Evolutionary conservation across 1,140 invertebrate species (phyloP).

Genomic region (Steinernema feltiae): DNA sequence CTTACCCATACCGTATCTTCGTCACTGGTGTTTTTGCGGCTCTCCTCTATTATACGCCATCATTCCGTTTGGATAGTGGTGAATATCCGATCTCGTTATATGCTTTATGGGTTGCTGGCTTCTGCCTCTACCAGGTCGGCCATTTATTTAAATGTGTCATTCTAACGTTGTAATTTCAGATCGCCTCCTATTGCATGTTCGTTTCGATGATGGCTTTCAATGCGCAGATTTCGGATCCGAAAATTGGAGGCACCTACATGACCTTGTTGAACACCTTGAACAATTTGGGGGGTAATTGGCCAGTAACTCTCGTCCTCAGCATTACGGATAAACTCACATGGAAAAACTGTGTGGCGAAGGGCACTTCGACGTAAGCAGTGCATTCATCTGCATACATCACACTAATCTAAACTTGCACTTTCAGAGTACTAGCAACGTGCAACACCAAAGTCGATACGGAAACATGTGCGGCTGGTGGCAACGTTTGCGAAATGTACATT

Average conservation of each 20-base stretch:
- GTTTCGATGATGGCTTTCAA: conserved; percentile 78
- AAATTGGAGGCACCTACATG: conserved; percentile 97
- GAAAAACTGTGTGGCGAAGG: conserved; percentile 53
- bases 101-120: conserved; percentile 70
- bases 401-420: conserved; percentile 20
- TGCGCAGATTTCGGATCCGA: conserved; percentile 77
- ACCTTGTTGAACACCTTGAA: conserved; percentile 90
- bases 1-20: conserved; percentile 76
- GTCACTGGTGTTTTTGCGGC: conserved; percentile 76
- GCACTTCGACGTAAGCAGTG: conserved; percentile 34
- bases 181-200: conserved; percentile 72
- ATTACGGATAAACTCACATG: conserved; percentile 69
- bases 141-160: not conserved
- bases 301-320: conserved; percentile 81
- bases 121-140: conserved; percentile 79
- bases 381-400: not conserved
- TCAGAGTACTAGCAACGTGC: conserved; percentile 47
- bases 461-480: conserved; percentile 28
- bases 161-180: conserved; percentile 58
- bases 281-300: conserved; percentile 96
- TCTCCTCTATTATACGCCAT: conserved; percentile 78
- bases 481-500: conserved; percentile 34
- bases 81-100: conserved; percentile 75
- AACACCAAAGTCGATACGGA: conserved; percentile 44
- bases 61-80: conserved; percentile 65